Conservation (phyloP, 2,113 vertebrate species). For the Dipodomys merriami region DNA sequence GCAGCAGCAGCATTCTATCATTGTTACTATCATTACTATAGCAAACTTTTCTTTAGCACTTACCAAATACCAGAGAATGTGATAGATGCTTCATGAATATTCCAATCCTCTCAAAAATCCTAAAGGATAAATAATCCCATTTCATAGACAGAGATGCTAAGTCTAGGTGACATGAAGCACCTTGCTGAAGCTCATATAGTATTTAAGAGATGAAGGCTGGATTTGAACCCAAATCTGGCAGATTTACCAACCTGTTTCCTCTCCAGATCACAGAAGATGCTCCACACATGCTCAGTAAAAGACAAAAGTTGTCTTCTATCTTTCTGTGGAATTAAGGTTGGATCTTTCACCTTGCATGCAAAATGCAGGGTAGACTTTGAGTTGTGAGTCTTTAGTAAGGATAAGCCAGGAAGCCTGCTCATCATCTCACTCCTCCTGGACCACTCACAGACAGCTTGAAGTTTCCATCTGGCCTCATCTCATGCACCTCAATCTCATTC, state of each 20-base stretch:
- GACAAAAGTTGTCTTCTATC: not conserved
- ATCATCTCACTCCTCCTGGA: not conserved
- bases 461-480: not conserved
- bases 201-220: not conserved
- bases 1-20: not conserved
- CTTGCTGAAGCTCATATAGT: not conserved
- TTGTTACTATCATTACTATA: not conserved
- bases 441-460: not conserved
- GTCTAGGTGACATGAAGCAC: not conserved
- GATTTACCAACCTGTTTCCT: not conserved
- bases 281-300: not conserved
- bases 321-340: not conserved
- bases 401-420: not conserved
- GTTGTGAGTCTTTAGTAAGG: not conserved
- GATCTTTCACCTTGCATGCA: not conserved
- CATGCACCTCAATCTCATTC: not conserved
- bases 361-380: not conserved
- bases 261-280: not conserved
- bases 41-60: not conserved
- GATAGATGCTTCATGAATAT: not conserved
- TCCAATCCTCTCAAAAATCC: conserved; percentile 41
- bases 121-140: not conserved
- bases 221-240: not conserved
- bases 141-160: conserved; percentile 22
- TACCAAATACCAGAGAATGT: not conserved